phyloP scores from a whole-genome alignment of 92 coral and sea anemone genomes.

The Porites lobata region DNA sequence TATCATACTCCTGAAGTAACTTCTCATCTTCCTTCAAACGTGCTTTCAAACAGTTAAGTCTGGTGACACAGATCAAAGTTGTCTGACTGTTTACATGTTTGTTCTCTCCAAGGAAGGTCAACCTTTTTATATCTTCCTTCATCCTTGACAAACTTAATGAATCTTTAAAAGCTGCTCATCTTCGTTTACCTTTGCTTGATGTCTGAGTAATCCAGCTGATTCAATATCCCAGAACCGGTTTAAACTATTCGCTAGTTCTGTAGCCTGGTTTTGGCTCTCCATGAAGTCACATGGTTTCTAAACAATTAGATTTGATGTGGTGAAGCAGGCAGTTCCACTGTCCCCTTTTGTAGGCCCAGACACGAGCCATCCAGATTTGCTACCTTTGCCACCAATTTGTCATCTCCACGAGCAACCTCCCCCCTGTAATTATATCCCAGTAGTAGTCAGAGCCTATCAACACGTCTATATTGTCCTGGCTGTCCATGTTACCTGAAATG shows the following conservation, averaged over 20 bases:
- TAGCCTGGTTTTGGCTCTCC: no score
- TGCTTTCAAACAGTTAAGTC: neutral
- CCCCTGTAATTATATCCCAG: no score
- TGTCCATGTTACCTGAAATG: neutral
- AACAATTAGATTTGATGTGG: constrained; percentile 3
- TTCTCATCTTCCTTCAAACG: constrained; percentile 21
- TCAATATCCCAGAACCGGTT: no score
- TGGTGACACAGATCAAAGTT: neutral
- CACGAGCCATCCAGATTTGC: neutral
- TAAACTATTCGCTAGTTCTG: no score
- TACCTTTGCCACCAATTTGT: no score
- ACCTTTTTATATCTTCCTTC: neutral
- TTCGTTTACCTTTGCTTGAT: neutral
- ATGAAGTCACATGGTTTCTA: neutral
- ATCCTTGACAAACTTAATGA: neutral
- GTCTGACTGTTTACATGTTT: neutral
- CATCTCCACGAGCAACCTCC: no score
- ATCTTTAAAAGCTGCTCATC: constrained; percentile 4
- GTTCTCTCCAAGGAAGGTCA: neutral
- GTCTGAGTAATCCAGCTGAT: neutral
- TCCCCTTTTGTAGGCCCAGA: neutral
- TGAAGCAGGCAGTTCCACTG: neutral
- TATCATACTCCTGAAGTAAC: constrained; percentile 16
- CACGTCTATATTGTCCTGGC: neutral
- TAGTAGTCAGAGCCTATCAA: no score